A percentile compares a stretch with the other conserved stretches of the same genome.
phyloP scores from a whole-genome alignment of 2,888 invertebrate species.

The Parelbella ahira region DNA sequence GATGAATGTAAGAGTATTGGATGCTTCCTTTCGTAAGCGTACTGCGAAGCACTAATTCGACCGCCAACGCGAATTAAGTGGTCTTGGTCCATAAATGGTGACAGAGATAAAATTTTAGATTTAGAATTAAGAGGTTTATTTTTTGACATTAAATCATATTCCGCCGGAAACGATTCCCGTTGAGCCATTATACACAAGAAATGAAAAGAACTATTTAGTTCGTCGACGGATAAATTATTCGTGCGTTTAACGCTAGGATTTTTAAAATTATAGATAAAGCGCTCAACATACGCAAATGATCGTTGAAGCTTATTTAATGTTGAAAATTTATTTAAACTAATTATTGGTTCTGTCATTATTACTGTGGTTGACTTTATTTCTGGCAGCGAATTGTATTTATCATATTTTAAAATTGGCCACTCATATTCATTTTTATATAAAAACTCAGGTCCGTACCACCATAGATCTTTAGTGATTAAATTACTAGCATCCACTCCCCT shows the following conservation, averaged over 20 bases:
- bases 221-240: constrained; percentile 19
- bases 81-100: constrained; percentile 1
- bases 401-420: constrained; percentile 19
- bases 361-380: constrained; percentile 4
- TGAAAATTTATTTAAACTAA: constrained; percentile 19
- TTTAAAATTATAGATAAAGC: constrained; percentile 27
- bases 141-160: constrained; percentile 2
- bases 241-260: constrained; percentile 17
- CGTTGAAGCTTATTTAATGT: constrained; percentile 22
- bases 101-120: constrained; percentile 11
- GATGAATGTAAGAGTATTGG: constrained; percentile 2
- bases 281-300: constrained; percentile 23
- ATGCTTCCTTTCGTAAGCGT: constrained; percentile 1
- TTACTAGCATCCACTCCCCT: constrained; percentile 17
- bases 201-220: constrained; percentile 23
- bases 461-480: constrained; percentile 3
- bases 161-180: constrained; percentile 17
- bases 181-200: constrained; percentile 24
- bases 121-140: neutral
- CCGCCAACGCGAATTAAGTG: constrained; percentile 15
- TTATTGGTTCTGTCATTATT: constrained; percentile 4
- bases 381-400: constrained; percentile 6
- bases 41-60: neutral
- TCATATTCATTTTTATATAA: constrained; percentile 2
- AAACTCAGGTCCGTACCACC: constrained; percentile 25